Percentiles rank a stretch among this genome's conserved stretches.
These are phyloP conservation scores for Hydraecia micacea DNA, from an alignment of 2,888 invertebrate genomes.

Conservation along the genomic window DNA sequence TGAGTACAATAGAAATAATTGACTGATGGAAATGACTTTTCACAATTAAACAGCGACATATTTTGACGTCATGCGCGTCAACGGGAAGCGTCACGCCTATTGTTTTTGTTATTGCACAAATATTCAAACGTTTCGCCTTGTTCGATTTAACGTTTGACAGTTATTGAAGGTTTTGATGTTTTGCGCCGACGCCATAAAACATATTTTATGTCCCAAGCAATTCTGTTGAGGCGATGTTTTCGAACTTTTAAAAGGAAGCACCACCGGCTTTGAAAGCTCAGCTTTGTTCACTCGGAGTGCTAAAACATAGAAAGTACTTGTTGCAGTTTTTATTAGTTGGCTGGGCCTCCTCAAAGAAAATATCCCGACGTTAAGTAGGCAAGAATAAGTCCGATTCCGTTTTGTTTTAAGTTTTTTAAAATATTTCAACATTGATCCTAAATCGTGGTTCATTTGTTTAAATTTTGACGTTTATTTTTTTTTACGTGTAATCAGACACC, in stretches of 20 bases:
- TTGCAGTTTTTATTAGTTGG: conserved; percentile 69
- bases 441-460: background rate
- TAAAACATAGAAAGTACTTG: conserved; percentile 83
- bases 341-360: conserved; percentile 37
- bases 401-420: background rate
- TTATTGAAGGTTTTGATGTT: conserved; percentile 86
- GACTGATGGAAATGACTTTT: conserved; percentile 40
- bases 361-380: conserved; percentile 44
- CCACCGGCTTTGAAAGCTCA: conserved; percentile 78
- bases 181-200: conserved; percentile 85
- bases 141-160: conserved; percentile 82
- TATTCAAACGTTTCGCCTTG: conserved; percentile 72
- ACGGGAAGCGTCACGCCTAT: conserved; percentile 69
- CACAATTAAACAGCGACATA: conserved; percentile 31
- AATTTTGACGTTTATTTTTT: background rate
- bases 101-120: conserved; percentile 72
- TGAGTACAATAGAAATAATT: conserved; percentile 21
- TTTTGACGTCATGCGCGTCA: conserved; percentile 42
- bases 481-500: background rate
- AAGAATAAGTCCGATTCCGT: conserved; percentile 2
- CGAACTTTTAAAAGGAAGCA: conserved; percentile 84
- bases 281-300: conserved; percentile 83
- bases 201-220: conserved; percentile 87
- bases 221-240: conserved; percentile 80
- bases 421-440: background rate